phyloP scores from a whole-genome alignment of 2,113 vertebrate genomes.

The Ginglymostoma cirratum region DNA sequence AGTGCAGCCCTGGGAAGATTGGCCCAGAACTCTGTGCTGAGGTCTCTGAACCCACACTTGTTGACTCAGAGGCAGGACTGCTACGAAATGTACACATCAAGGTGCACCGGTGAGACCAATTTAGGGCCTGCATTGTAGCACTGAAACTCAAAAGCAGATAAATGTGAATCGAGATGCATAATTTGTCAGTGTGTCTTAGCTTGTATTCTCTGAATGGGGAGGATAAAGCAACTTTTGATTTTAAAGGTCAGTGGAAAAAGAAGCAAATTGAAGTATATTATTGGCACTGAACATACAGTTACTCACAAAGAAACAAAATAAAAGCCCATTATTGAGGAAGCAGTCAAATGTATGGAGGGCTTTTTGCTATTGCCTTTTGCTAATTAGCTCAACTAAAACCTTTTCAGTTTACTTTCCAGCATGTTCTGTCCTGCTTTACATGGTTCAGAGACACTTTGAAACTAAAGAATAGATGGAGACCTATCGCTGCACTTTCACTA shows the following conservation, averaged over 20 bases:
- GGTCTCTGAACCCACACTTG: background rate
- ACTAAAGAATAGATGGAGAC: background rate
- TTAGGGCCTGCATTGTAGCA: background rate
- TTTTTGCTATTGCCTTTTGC: background rate
- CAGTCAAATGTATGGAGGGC: background rate
- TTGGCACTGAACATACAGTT: background rate
- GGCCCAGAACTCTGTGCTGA: background rate
- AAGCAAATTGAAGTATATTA: too few relatives aligned
- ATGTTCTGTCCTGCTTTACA: background rate
- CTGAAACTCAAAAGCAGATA: background rate
- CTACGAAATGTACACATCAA: background rate
- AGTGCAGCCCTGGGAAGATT: background rate
- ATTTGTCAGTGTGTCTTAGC: background rate
- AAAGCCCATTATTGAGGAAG: background rate
- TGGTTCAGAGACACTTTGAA: background rate
- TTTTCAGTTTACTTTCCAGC: background rate
- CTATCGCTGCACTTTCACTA: background rate
- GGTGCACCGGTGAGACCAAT: background rate
- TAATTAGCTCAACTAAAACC: background rate
- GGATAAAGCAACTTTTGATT: background rate
- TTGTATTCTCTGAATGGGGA: background rate
- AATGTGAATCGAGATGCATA: background rate
- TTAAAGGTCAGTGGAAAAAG: background rate
- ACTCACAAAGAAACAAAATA: background rate
- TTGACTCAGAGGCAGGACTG: background rate